phyloP scores from a whole-genome alignment of 2,888 invertebrate genomes.

The Volucella inanis region DNA sequence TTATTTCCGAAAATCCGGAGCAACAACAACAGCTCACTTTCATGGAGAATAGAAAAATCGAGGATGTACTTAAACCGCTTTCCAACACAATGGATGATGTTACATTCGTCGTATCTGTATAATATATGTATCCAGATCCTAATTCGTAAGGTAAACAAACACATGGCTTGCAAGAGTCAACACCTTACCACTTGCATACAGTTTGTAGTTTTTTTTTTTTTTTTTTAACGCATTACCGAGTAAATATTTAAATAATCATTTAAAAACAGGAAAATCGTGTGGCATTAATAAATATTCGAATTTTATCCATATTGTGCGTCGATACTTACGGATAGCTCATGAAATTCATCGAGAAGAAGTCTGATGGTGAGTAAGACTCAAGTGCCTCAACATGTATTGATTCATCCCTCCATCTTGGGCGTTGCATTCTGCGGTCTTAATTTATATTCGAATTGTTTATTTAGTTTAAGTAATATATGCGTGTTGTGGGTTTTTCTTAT shows the following conservation, averaged over 20 bases:
- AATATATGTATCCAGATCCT: no score
- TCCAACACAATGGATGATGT: no score
- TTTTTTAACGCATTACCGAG: slow-evolving; percentile 29
- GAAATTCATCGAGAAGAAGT: no score
- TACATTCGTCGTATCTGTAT: no score
- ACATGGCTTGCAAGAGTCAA: no score
- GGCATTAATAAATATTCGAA: slow-evolving; percentile 30
- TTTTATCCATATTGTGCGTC: neutral
- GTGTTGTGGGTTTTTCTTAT: neutral
- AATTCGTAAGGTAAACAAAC: no score
- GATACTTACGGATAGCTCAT: neutral
- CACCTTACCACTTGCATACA: no score
- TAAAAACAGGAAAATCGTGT: slow-evolving; percentile 43
- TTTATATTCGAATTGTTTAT: slow-evolving; percentile 34
- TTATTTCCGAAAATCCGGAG: neutral
- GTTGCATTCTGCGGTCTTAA: slow-evolving; percentile 5
- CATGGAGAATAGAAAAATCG: no score
- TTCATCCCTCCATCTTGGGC: slow-evolving; percentile 41
- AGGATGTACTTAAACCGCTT: no score
- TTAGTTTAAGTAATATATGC: neutral
- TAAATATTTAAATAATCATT: slow-evolving; percentile 66
- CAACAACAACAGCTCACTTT: no score
- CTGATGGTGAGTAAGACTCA: no score
- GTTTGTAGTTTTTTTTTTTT: no score
- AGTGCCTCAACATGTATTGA: slow-evolving; percentile 1